phyloP scores from a whole-genome alignment of 2,888 invertebrate species.

The Drosophila mimetica region DNA sequence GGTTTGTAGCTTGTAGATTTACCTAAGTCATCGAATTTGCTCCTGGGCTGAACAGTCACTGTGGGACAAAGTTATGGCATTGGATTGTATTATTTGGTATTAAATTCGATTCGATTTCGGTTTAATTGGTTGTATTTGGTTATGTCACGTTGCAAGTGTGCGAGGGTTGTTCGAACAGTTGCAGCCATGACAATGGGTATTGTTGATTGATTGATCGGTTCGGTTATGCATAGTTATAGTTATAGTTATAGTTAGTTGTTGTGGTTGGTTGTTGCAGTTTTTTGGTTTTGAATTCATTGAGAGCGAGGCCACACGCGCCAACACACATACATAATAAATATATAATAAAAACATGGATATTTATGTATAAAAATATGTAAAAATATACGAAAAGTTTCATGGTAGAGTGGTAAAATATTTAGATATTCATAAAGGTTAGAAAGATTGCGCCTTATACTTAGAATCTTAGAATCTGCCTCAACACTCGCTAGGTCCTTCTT shows the following conservation, averaged over 20 bases:
- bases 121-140: constrained; percentile 43
- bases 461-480: constrained; percentile 45
- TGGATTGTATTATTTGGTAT: constrained; percentile 71
- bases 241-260: constrained; percentile 40
- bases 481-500: constrained; percentile 28
- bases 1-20: constrained; percentile 83
- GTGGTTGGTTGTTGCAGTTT: constrained; percentile 45
- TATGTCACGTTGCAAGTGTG: constrained; percentile 31
- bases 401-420: constrained; percentile 26
- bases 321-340: constrained; percentile 55
- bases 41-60: constrained; percentile 90
- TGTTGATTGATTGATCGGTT: constrained; percentile 27
- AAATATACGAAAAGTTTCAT: constrained; percentile 29
- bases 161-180: constrained; percentile 20
- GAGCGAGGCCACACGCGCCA: constrained; percentile 51
- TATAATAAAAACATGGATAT: constrained; percentile 54
- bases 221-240: constrained; percentile 43
- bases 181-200: constrained; percentile 28
- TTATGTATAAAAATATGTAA: constrained; percentile 40
- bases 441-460: constrained; percentile 42
- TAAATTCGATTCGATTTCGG: constrained; percentile 43
- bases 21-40: constrained; percentile 89
- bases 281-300: constrained; percentile 38
- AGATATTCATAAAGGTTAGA: constrained; percentile 32
- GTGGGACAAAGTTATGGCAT: constrained; percentile 80